Conservation (phyloP, 2,888 invertebrate species). For the Cremastobaeus sp. region DNA sequence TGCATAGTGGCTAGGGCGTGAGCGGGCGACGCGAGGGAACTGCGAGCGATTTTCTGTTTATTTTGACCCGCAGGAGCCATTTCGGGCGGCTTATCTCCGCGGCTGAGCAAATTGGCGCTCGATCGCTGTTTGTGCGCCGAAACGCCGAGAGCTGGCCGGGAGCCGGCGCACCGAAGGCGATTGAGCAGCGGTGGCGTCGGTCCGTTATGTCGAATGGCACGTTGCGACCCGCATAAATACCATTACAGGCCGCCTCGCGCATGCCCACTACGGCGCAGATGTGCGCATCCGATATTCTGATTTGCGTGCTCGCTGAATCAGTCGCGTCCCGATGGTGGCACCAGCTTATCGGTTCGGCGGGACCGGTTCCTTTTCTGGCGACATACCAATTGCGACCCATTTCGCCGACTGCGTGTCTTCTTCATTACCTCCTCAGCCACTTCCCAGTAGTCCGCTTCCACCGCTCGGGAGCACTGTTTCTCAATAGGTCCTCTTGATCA, state of each 20-base stretch:
- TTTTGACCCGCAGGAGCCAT: neutral
- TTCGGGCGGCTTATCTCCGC: neutral
- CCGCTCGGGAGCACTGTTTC: too few relatives aligned
- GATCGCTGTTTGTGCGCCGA: too few relatives aligned
- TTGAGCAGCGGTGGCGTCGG: conserved; percentile 13
- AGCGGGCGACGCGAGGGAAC: too few relatives aligned
- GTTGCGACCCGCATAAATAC: conserved; percentile 22
- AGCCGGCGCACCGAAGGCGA: too few relatives aligned
- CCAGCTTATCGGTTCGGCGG: conserved; percentile 34
- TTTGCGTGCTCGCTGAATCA: conserved; percentile 39
- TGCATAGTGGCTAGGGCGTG: too few relatives aligned
- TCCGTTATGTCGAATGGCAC: conserved; percentile 26
- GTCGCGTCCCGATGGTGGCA: conserved; percentile 25
- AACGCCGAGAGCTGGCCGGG: too few relatives aligned
- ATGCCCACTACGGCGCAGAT: conserved; percentile 25
- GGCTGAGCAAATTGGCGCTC: neutral
- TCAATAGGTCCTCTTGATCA: too few relatives aligned
- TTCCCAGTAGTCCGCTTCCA: too few relatives aligned
- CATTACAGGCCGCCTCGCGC: conserved; percentile 21
- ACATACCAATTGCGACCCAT: conserved; percentile 35
- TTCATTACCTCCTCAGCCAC: conserved; percentile 2
- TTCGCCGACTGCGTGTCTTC: conserved; percentile 17
- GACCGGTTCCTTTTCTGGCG: conserved; percentile 33
- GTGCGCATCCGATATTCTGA: conserved; percentile 40
- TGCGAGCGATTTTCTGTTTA: neutral